A percentile compares a stretch with the other conserved stretches of the same genome.
phyloP scores from a whole-genome alignment of 2,113 vertebrate genomes.

The Poeciliopsis prolifica region DNA sequence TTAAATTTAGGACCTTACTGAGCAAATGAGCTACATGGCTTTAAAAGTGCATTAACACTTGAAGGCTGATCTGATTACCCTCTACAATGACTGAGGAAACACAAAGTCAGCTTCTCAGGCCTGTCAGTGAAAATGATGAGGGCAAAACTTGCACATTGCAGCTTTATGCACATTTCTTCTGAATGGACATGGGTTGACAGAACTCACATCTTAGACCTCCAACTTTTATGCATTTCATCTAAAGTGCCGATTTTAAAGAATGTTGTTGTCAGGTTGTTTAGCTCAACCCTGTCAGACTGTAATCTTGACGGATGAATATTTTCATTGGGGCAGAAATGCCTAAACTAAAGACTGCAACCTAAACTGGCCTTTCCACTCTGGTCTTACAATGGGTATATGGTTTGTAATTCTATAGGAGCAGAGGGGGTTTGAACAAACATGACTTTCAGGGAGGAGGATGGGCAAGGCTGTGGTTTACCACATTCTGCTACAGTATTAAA shows the following conservation, averaged over 20 bases:
- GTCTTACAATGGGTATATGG: constrained; percentile 47
- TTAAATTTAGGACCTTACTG: too few species aligned
- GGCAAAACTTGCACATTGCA: constrained; percentile 1
- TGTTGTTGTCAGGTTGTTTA: constrained; percentile 31
- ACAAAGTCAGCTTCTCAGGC: not conserved
- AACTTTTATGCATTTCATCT: not conserved
- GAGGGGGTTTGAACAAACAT: constrained; percentile 66
- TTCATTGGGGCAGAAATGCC: constrained; percentile 57
- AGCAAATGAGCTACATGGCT: too few species aligned
- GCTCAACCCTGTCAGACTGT: constrained; percentile 31
- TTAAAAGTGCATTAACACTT: not conserved
- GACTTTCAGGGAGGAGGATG: constrained; percentile 45
- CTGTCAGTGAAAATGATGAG: not conserved
- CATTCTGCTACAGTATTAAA: constrained; percentile 63
- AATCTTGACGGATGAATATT: constrained; percentile 68
- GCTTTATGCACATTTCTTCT: constrained; percentile 8
- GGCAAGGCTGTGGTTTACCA: constrained; percentile 55
- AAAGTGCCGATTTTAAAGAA: not conserved
- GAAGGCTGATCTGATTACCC: not conserved
- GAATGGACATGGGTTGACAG: constrained; percentile 9
- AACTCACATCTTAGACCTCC: constrained; percentile 10
- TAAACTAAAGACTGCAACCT: constrained; percentile 54
- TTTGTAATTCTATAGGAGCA: constrained; percentile 68
- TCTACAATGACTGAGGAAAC: not conserved
- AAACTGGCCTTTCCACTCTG: constrained; percentile 50